Conservation (phyloP, 2,113 vertebrate genomes). For the Illadopsis cleaveri region DNA sequence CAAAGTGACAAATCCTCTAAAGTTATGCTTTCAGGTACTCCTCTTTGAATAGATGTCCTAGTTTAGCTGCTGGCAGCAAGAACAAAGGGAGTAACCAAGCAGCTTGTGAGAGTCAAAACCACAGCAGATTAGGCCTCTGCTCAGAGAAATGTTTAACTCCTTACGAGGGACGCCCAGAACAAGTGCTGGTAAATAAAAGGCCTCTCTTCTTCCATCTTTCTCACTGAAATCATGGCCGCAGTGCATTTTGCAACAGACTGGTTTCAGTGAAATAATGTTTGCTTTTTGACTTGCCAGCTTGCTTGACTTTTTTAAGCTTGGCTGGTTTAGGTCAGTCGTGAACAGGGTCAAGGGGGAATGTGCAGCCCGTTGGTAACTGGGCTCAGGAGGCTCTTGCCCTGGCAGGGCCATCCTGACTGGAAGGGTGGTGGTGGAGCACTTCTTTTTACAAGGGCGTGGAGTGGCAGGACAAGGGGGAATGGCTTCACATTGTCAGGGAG, state of each 20-base stretch:
- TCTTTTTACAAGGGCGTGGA: neutral
- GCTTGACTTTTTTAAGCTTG: neutral
- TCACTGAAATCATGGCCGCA: neutral
- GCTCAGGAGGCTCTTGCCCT: neutral
- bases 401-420: neutral
- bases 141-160: neutral
- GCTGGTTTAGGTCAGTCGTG: neutral
- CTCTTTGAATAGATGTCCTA: neutral
- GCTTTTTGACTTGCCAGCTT: neutral
- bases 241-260: neutral
- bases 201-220: neutral
- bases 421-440: too few relatives aligned
- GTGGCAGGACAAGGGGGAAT: neutral
- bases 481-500: neutral
- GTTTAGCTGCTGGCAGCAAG: constrained; percentile 24
- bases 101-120: neutral
- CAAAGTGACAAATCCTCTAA: constrained; percentile 12
- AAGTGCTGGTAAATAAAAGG: neutral
- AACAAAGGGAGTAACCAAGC: neutral
- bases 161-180: neutral
- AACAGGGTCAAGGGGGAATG: neutral
- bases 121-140: neutral
- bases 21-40: constrained; percentile 17
- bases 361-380: neutral
- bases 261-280: neutral